Conservation (phyloP, 2,113 vertebrate genomes). For the Turdus rufiventris region DNA sequence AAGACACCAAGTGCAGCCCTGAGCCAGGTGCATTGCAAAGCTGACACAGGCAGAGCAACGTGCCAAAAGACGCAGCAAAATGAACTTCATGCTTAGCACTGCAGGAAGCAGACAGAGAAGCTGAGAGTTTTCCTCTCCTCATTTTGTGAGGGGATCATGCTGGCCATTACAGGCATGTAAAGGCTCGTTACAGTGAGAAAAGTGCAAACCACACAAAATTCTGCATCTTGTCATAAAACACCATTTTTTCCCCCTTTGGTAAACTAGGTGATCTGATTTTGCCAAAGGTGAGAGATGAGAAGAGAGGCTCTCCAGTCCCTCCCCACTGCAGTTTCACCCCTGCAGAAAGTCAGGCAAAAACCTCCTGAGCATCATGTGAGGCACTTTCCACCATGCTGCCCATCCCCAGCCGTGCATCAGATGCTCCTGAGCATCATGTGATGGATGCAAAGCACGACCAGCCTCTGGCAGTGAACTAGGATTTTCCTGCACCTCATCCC, state of each 20-base stretch:
- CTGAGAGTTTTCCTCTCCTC: neutral
- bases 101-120: neutral
- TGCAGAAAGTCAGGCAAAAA: neutral
- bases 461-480: neutral
- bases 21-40: neutral
- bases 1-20: neutral
- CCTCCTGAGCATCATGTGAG: conserved; percentile 58
- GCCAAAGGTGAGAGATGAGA: neutral
- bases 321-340: neutral
- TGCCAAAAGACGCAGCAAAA: neutral
- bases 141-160: neutral
- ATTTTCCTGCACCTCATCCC: conserved; percentile 12
- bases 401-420: neutral
- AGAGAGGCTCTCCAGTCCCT: neutral
- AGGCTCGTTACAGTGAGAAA: neutral
- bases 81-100: neutral
- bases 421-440: conserved; percentile 43
- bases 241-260: neutral
- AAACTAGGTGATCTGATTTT: neutral
- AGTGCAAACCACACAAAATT: neutral
- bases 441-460: neutral
- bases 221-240: neutral
- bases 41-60: neutral
- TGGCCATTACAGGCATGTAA: neutral
- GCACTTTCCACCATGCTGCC: neutral